Base-by-base conservation (phyloP, 37 sponge, comb jelly and placozoan genomes). In the Mnemiopsis leidyi region DNA sequence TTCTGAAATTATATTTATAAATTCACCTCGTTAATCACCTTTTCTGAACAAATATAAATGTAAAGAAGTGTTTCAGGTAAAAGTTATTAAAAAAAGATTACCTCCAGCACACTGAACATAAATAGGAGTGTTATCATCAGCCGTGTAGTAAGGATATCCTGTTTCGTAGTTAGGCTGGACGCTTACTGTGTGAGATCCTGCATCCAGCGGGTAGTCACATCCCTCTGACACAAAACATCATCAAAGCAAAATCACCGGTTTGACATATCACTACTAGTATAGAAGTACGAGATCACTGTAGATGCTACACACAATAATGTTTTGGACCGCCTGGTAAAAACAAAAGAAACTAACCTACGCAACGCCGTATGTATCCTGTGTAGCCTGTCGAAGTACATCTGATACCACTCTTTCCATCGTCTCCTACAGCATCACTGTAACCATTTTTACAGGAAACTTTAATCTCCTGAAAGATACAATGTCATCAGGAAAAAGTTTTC, bases 381-480 rank as follows among this genome's bases (percentile, higher is more conserved):
- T 71, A 71, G 2, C 75, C 75, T 7, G 30, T 71, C 5, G 75
- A 29, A 7, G 75, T 71, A 71, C 75, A 71, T 71, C 75, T n/a
- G 30, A 71, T 28, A 71, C 75, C 30, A 13, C 20, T 5, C n/a
- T 71, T 28, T 28, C 75, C 75, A 71, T n/a, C n/a, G 30, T 71
- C 75, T 28, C 75, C 75, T 23, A 71, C 75, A 71, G 75, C 75
- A 25, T 71, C 75, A 71, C 75, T 71, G 30, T 71, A 71, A 5
- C 75, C 75, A 7, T 5, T 28, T 71, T 71, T 71, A 71, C 75
- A 71, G 21, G 25, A n/a, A 71, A 71, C 75, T 71, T 71, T 71
- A 29, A 71, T 71, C 75, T n/a, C 26, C 75, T 71, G 75, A 71
- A 23, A n/a, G n/a, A n/a, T n/a, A n/a, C n/a, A n/a, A n/a, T n/a